Evolutionary conservation across 2,113 vertebrate genomes (phyloP), one percentile per base, ranked within the genome.

Genomic region (Macaca nemestrina): DNA sequence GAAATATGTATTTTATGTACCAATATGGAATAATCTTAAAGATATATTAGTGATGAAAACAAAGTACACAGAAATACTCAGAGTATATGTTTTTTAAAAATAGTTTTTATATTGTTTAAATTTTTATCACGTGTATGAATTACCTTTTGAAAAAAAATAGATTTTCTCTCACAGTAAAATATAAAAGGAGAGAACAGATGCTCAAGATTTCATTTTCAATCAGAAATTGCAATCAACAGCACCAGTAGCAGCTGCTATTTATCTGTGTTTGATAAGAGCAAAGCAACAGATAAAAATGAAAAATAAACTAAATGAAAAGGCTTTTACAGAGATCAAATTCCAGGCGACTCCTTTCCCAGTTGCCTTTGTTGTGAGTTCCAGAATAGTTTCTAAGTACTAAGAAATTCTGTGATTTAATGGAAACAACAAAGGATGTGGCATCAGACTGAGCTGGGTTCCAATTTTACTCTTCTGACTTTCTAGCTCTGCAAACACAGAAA

Each of bases 241-340:
- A 79, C 40, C 35, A 87, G 23, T 43, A 81, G 40, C 90, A 95
- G 89, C 85, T 87, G 59, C 64, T 97, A 57, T 76, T 94, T 95
- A 61, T 87, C 64, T 81, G 94, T 92, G 94, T 55, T 94, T 96
- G 89, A 94, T 94, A 88, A 90, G 23, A 95, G 68, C 40, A 94
- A 81, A 94, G 11, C 88, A 88, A n/a, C 59, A 94, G 79, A 87
- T 30, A 83, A 32, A 87, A 75, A 90, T 82, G 80, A 93, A 94
- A 96, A 96, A 95, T 89, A 88, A 95, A 85, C 18, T 70, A 52
- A 72, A 86, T 40, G 40, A 67, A 96, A 50, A 85, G 38, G 2
- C 43, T 61, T 30, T 72, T 61, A 91, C 57, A 93, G 59, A 92
- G 83, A 83, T 80, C 80, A 94, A 86, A 83, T 91, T 94, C 92